Conservation (phyloP, 2,797 vertebrate species). For the Takifugu ocellatus region DNA sequence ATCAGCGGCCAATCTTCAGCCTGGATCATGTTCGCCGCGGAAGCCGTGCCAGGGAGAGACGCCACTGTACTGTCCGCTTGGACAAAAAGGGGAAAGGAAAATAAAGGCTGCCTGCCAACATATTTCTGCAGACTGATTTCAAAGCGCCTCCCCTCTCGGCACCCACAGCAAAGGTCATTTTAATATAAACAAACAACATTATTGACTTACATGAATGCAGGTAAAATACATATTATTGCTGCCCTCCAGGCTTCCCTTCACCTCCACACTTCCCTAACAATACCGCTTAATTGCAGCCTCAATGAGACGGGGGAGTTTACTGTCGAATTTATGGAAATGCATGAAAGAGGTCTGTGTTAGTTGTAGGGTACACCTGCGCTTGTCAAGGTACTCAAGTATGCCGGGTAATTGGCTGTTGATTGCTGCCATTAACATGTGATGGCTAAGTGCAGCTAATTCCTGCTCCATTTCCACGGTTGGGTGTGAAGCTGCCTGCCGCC, state of each 20-base stretch:
- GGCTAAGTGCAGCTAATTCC: slow-evolving; percentile 77
- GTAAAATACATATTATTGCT: slow-evolving; percentile 43
- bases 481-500: slow-evolving; percentile 73
- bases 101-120: slow-evolving; percentile 18
- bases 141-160: slow-evolving; percentile 25
- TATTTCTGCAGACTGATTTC: slow-evolving; percentile 20
- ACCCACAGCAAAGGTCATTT: slow-evolving; percentile 25
- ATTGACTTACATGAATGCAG: slow-evolving; percentile 49
- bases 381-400: slow-evolving; percentile 74
- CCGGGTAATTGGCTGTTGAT: slow-evolving; percentile 77
- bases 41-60: slow-evolving; percentile 47
- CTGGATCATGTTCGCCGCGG: slow-evolving; percentile 60
- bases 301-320: slow-evolving; percentile 57
- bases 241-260: slow-evolving; percentile 37
- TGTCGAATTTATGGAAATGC: slow-evolving; percentile 70
- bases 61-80: slow-evolving; percentile 31
- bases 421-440: slow-evolving; percentile 79
- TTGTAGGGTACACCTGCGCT: slow-evolving; percentile 71
- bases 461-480: slow-evolving; percentile 76
- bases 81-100: neutral
- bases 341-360: slow-evolving; percentile 52
- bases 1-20: slow-evolving; percentile 66
- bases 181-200: slow-evolving; percentile 43
- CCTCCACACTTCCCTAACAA: slow-evolving; percentile 53
- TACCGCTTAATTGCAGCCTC: slow-evolving; percentile 63